Evolutionary conservation across 2,888 invertebrate genomes (phyloP).

Genomic region (Cynaeus angustus): DNA sequence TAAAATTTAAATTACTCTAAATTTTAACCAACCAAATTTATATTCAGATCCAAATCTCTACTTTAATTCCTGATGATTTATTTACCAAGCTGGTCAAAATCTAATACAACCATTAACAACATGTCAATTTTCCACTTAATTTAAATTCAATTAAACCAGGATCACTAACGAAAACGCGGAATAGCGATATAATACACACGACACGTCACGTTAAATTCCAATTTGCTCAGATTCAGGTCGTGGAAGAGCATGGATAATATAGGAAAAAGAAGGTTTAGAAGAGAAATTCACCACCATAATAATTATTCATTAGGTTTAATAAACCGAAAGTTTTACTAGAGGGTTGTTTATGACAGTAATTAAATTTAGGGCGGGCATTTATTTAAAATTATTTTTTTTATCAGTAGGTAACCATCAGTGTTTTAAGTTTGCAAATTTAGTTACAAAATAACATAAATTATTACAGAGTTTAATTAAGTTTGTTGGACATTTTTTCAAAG

Average conservation of each 20-base stretch:
- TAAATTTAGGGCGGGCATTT: not conserved
- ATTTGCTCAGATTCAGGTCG: not conserved
- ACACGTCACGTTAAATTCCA: constrained; percentile 4
- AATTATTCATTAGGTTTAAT: constrained; percentile 5
- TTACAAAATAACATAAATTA: constrained; percentile 1
- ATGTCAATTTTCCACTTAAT: constrained; percentile 20
- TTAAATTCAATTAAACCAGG: constrained; percentile 10
- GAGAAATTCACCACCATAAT: not conserved
- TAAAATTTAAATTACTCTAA: constrained; percentile 17
- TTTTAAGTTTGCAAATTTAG: not conserved
- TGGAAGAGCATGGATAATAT: not conserved
- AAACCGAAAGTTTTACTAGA: not conserved
- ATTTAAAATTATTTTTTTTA: not conserved
- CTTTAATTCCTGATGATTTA: constrained; percentile 14
- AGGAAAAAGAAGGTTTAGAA: not conserved
- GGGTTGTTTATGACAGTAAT: constrained; percentile 12
- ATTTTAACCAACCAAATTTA: constrained; percentile 15
- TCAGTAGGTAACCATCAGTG: not conserved
- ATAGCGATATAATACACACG: constrained; percentile 1
- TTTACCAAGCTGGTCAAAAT: constrained; percentile 7
- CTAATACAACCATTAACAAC: constrained; percentile 8
- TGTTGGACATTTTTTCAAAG: constrained; percentile 3
- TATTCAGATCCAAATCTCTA: constrained; percentile 6
- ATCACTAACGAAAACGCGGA: constrained; percentile 5
- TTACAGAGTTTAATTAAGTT: constrained; percentile 7